These are phyloP conservation scores for Speoplatyrhinus poulsoni DNA, from an alignment of 2,113 vertebrate species.

Conservation along the genomic window DNA sequence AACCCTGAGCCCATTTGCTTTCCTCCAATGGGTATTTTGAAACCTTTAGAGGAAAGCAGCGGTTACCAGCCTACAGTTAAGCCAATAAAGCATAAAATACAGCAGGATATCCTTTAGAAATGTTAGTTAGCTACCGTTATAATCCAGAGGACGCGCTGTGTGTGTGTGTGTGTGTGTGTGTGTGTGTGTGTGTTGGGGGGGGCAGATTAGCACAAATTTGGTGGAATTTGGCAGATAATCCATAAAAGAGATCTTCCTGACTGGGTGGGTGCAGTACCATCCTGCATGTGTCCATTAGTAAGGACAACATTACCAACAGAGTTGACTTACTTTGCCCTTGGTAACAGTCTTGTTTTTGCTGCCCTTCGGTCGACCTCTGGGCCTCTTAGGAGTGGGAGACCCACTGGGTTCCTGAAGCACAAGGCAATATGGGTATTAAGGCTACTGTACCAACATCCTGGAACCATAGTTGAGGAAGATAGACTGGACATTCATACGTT, in stretches of 20 bases:
- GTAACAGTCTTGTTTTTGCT: conserved; percentile 89
- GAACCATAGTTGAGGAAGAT: neutral
- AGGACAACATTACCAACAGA: neutral
- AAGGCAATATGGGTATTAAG: neutral
- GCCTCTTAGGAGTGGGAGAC: conserved; percentile 91
- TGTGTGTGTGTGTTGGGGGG: neutral
- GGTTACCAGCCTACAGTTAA: conserved; percentile 22
- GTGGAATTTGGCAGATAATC: neutral
- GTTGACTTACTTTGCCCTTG: conserved; percentile 86
- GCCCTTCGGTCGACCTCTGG: conserved; percentile 92
- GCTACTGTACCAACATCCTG: neutral
- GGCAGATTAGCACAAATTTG: neutral
- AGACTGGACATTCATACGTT: neutral
- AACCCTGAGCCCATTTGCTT: conserved; percentile 40
- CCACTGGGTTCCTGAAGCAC: conserved; percentile 87
- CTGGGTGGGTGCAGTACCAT: neutral
- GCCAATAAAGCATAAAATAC: conserved; percentile 40
- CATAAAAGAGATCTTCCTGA: neutral
- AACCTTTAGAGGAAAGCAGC: conserved; percentile 20
- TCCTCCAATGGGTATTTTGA: conserved; percentile 36
- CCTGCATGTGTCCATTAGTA: neutral
- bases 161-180: neutral
- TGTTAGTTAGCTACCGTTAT: conserved; percentile 45
- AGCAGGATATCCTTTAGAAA: conserved; percentile 44
- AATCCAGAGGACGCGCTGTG: neutral